These are phyloP conservation scores for Heteropelma amictum DNA, from an alignment of 2,888 invertebrate species.

Conservation along the genomic window DNA sequence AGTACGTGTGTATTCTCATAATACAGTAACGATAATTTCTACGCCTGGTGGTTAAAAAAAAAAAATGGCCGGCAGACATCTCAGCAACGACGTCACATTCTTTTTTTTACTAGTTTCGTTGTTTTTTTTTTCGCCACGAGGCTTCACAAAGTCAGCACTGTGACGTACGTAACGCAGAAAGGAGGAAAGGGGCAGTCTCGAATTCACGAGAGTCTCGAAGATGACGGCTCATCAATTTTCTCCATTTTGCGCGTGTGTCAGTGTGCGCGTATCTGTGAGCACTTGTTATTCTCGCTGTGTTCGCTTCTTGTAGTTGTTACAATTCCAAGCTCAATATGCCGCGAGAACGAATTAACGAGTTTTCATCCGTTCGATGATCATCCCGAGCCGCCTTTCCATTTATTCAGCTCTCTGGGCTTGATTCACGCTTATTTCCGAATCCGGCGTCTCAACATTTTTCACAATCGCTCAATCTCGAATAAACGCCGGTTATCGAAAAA, in stretches of 20 bases:
- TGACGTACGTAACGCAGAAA: conserved; percentile 22
- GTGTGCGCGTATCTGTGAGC: not conserved
- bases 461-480: no score
- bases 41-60: not conserved
- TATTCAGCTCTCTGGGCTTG: not conserved
- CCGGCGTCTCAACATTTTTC: no score
- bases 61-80: not conserved
- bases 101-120: not conserved
- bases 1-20: not conserved
- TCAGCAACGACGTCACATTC: not conserved
- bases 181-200: no score
- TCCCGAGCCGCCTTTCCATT: not conserved
- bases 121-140: not conserved
- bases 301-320: not conserved
- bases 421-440: not conserved
- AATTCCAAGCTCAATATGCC: not conserved
- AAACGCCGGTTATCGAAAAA: no score
- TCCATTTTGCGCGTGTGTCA: not conserved
- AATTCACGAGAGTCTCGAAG: conserved; percentile 20
- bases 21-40: not conserved
- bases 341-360: not conserved
- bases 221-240: conserved; percentile 32
- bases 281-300: not conserved
- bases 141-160: conserved; percentile 26
- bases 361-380: not conserved